Evolutionary conservation across 2,888 invertebrate species (phyloP).

Genomic region (Rhogogaster chlorosoma): DNA sequence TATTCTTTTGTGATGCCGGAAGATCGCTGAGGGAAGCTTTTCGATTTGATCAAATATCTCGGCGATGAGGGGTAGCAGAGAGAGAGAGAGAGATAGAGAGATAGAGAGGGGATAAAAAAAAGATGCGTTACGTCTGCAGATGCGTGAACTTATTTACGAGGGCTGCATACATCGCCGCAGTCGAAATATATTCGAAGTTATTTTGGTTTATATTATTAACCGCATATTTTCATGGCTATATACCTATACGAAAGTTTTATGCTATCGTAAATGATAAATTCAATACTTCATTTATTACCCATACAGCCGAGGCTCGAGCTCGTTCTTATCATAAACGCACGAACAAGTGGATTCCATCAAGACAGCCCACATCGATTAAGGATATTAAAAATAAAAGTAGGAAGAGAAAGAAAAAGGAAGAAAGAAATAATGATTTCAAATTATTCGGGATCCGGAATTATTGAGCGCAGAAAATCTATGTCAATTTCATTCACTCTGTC

Average conservation of each 20-base stretch:
- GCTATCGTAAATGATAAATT: conserved; percentile 8
- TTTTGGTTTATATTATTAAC: not conserved
- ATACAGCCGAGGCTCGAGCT: not conserved
- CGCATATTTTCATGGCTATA: not conserved
- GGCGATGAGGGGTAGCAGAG: not conserved
- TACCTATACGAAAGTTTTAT: conserved; percentile 7
- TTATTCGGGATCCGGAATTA: not conserved
- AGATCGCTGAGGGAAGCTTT: not conserved
- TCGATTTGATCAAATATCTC: not conserved
- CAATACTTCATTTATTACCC: conserved; percentile 4
- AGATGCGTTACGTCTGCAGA: not conserved
- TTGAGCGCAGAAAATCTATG: not conserved
- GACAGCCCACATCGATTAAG: not conserved
- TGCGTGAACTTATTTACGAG: not conserved
- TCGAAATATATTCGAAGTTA: not conserved
- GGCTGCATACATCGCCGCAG: not conserved
- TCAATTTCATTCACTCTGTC: not conserved
- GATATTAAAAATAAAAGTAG: not conserved
- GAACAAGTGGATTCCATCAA: conserved; percentile 2
- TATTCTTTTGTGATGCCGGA: not conserved
- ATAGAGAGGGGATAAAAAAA: not conserved
- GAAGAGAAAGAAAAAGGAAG: too few relatives aligned
- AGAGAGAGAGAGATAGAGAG: not conserved
- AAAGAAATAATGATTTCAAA: not conserved
- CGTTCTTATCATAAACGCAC: conserved; percentile 15